Evolutionary conservation across 2,888 invertebrate species (phyloP).

Genomic region (Drosophila austrosaltans): DNA sequence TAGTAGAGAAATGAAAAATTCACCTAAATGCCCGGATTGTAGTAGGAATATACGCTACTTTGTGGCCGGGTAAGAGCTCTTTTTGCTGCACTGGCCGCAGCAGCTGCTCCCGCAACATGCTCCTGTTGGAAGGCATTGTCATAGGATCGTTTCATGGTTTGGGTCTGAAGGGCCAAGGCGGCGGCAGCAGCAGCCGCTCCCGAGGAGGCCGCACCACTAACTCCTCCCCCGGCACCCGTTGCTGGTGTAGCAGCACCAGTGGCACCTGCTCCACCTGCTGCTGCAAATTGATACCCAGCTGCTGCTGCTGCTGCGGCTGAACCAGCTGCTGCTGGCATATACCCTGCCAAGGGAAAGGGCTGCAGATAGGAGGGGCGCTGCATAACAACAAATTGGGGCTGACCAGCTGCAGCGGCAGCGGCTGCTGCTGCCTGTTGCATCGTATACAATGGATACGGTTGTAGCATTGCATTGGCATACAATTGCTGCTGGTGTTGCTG

Average conservation of each 20-base stretch:
- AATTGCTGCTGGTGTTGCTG: conserved; percentile 71
- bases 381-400: conserved; percentile 82
- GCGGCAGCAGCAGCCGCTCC: conserved; percentile 39
- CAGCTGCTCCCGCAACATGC: conserved; percentile 66
- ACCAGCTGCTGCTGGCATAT: conserved; percentile 57
- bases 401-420: conserved; percentile 66
- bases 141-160: conserved; percentile 88
- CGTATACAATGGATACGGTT: conserved; percentile 67
- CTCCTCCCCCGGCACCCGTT: conserved; percentile 50
- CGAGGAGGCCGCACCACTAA: conserved; percentile 43
- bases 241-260: conserved; percentile 36
- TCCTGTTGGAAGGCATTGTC: conserved; percentile 88
- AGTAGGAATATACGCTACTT: conserved; percentile 74
- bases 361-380: conserved; percentile 82
- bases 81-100: conserved; percentile 80
- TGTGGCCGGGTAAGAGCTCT: conserved; percentile 80
- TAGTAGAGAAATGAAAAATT: no score
- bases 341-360: conserved; percentile 79
- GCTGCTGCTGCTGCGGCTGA: background rate
- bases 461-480: conserved; percentile 75
- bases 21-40: conserved; percentile 80
- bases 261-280: conserved; percentile 30
- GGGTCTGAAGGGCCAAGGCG: conserved; percentile 49
- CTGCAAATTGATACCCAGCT: conserved; percentile 63
- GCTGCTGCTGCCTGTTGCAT: conserved; percentile 72